Evolutionary conservation across 2,113 vertebrate species (phyloP).

Genomic region (Oxygymnocypris stewartii): DNA sequence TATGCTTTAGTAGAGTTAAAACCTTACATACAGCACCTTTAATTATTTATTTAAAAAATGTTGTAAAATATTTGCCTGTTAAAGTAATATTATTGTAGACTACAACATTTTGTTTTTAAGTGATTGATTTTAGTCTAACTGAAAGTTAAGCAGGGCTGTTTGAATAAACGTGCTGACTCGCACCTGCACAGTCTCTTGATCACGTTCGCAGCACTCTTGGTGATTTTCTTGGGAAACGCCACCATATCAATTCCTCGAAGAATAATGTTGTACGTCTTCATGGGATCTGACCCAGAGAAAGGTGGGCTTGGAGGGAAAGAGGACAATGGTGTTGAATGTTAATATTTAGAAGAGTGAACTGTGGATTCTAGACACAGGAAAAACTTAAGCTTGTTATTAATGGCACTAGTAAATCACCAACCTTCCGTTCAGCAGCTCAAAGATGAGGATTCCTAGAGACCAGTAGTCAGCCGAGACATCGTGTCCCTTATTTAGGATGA

Average conservation of each 20-base stretch:
- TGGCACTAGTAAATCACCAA: slow-evolving; percentile 30
- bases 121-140: too few species aligned
- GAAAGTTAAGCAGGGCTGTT: not conserved
- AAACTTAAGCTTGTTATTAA: not conserved
- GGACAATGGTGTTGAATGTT: not conserved
- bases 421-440: slow-evolving; percentile 75
- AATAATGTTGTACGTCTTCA: slow-evolving; percentile 97
- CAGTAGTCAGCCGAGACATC: slow-evolving; percentile 75
- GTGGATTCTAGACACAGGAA: not conserved
- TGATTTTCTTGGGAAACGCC: slow-evolving; percentile 97
- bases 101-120: too few species aligned
- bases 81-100: too few species aligned
- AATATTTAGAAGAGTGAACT: not conserved
- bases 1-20: too few species aligned
- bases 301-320: slow-evolving; percentile 78
- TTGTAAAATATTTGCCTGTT: too few species aligned
- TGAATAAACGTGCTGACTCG: not conserved
- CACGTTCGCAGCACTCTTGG: slow-evolving; percentile 93
- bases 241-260: slow-evolving; percentile 95
- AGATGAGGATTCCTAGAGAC: slow-evolving; percentile 74
- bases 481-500: slow-evolving; percentile 75
- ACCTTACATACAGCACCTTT: too few species aligned
- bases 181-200: slow-evolving; percentile 97
- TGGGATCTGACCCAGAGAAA: slow-evolving; percentile 93
- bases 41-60: too few species aligned